These are phyloP conservation scores for Zosterops borbonicus DNA, from an alignment of 2,113 vertebrate genomes.

Conservation along the genomic window DNA sequence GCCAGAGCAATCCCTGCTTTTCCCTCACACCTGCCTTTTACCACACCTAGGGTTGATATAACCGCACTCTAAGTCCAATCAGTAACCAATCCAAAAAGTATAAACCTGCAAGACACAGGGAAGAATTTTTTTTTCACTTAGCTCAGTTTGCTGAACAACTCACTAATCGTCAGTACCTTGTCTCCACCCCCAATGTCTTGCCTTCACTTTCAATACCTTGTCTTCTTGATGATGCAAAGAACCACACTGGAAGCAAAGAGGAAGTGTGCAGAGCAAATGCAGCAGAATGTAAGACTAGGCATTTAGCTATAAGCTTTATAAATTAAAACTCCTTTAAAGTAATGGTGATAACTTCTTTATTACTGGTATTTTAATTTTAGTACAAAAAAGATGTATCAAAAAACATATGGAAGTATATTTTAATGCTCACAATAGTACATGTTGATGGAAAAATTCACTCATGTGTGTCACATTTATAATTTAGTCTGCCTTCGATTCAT, in stretches of 20 bases:
- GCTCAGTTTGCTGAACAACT: neutral
- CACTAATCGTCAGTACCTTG: neutral
- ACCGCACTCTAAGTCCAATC: neutral
- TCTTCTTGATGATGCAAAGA: neutral
- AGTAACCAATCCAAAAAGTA: neutral
- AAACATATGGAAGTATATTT: neutral
- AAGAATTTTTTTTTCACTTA: neutral
- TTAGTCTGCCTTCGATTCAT: neutral
- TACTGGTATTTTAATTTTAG: neutral
- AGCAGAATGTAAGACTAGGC: neutral
- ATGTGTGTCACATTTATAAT: neutral
- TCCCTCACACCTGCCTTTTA: neutral
- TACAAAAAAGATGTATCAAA: neutral
- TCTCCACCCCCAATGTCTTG: neutral
- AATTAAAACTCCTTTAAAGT: neutral
- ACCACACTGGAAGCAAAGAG: neutral
- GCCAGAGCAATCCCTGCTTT: neutral
- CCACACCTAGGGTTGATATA: neutral
- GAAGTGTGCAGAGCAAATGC: neutral
- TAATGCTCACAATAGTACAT: neutral
- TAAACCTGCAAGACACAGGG: neutral
- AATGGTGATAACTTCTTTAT: neutral
- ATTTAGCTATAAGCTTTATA: neutral
- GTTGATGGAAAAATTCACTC: neutral
- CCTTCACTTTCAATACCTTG: neutral